Evolutionary conservation across 2,888 invertebrate genomes (phyloP), one percentile per base, ranked within the genome.

Genomic region (Temnothorax ravouxi): DNA sequence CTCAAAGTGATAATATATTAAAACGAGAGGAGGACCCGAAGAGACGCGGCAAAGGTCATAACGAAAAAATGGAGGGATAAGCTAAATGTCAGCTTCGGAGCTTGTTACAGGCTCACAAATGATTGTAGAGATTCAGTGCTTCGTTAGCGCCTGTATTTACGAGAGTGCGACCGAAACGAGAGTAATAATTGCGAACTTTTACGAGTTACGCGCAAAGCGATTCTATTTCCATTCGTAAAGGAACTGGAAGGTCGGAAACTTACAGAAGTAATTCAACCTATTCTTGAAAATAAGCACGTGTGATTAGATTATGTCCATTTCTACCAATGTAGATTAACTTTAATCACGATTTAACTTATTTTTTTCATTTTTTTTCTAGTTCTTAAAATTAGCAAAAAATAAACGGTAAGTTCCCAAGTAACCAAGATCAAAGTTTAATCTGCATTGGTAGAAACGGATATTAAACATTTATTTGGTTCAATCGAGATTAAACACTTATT

Each of bases 51-150:
- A 83, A 86, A 86, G 86, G 85, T 85, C 79, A 83, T 75, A 59
- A 59, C 15, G 77, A 62, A 80, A 85, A 84, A 77, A 77, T 83
- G 44, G 50, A 38, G 44, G 85, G 69, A 84, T 75, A 84, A 85
- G 88, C 83, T 84, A 89, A 89, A 89, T 89, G 89, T 87, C 87
- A 89, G 84, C 74, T 80, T 81, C 75, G 84, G 76, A 76, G 87
- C 83, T 85, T 84, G 83, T 81, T 85, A 75, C 71, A 18, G 61
- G 67, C 79, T 61, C 77, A 67, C 84, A 84, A 88, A 87, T 83
- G 84, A 88, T 87, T 84, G 81, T 76, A 15, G 74, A 83, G 84
- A 84, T 76, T 69, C 83, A 75, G 75, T 47, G 71, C 71, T 76
- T 84, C 84, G 83, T 84, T 83, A 83, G 76, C 69, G 64, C 18